Conservation (phyloP, 2,888 invertebrate species). For the Aphidoletes aphidimyza region DNA sequence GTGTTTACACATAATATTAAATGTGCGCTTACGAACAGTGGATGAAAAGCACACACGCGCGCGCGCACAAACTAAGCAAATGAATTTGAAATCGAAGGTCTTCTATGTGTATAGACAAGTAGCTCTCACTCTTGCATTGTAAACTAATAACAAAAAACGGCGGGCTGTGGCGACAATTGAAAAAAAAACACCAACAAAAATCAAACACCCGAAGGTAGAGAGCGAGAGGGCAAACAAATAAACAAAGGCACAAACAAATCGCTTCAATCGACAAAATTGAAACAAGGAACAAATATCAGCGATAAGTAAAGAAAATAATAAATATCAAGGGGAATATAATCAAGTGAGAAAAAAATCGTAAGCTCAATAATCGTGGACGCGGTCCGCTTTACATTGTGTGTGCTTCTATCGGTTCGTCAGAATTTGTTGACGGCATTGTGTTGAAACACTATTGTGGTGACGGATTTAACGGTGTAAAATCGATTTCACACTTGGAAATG, state of each 20-base stretch:
- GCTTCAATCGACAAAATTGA: neutral
- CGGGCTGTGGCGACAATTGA: too few relatives aligned
- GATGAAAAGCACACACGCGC: neutral
- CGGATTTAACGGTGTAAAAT: constrained; percentile 24
- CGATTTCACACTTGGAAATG: constrained; percentile 70
- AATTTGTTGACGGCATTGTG: neutral
- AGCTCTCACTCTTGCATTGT: neutral
- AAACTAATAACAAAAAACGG: neutral
- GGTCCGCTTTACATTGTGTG: neutral
- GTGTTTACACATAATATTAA: constrained; percentile 13
- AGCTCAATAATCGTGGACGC: too few relatives aligned
- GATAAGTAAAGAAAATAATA: neutral
- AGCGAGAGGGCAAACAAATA: too few relatives aligned
- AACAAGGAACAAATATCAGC: constrained; percentile 13
- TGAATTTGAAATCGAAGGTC: constrained; percentile 14
- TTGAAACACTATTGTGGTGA: constrained; percentile 16
- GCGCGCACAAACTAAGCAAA: neutral
- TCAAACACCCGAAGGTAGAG: too few relatives aligned
- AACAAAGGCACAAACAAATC: neutral
- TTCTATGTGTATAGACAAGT: too few relatives aligned
- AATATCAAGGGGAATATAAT: constrained; percentile 15
- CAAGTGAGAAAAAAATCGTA: neutral
- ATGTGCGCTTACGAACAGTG: neutral
- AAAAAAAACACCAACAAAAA: neutral
- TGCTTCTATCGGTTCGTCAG: neutral